phyloP scores from a whole-genome alignment of 2,113 vertebrate species.

The Rafetus swinhoei region DNA sequence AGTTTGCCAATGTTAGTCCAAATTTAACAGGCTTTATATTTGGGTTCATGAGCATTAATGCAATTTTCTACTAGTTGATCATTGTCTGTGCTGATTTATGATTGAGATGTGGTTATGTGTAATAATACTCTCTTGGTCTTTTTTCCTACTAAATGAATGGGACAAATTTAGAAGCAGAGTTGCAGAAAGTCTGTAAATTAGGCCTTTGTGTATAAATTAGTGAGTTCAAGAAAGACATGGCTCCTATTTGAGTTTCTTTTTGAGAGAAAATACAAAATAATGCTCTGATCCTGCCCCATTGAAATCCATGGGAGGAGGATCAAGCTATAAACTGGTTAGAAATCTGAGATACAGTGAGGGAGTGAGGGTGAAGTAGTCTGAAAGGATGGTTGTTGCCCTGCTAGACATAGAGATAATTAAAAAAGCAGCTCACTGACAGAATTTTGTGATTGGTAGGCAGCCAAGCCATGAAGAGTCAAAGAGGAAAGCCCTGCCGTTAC shows the following conservation, averaged over 20 bases:
- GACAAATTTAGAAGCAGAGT: constrained; percentile 39
- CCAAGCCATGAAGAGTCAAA: background rate
- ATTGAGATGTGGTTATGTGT: constrained; percentile 59
- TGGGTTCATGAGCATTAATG: constrained; percentile 25
- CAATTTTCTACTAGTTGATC: constrained; percentile 8
- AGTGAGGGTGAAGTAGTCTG: background rate
- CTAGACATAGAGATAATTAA: background rate
- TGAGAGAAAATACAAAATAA: background rate
- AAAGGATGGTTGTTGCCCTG: constrained; percentile 2
- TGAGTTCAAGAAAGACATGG: constrained; percentile 26
- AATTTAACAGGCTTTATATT: constrained; percentile 25
- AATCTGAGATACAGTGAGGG: background rate
- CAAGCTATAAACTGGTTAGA: background rate
- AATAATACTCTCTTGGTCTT: constrained; percentile 48
- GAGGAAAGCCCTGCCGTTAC: background rate
- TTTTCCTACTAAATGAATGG: constrained; percentile 42
- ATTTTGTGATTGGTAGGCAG: background rate
- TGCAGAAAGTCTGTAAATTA: constrained; percentile 56
- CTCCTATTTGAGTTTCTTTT: background rate
- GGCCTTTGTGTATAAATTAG: constrained; percentile 35
- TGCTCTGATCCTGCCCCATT: background rate
- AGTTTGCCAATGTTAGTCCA: constrained; percentile 25
- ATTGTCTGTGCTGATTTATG: constrained; percentile 43
- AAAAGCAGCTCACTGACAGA: background rate
- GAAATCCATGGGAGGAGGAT: constrained; percentile 16